Evolutionary conservation across 2,888 invertebrate genomes (phyloP).

Genomic region (Tenthredo mesomela): DNA sequence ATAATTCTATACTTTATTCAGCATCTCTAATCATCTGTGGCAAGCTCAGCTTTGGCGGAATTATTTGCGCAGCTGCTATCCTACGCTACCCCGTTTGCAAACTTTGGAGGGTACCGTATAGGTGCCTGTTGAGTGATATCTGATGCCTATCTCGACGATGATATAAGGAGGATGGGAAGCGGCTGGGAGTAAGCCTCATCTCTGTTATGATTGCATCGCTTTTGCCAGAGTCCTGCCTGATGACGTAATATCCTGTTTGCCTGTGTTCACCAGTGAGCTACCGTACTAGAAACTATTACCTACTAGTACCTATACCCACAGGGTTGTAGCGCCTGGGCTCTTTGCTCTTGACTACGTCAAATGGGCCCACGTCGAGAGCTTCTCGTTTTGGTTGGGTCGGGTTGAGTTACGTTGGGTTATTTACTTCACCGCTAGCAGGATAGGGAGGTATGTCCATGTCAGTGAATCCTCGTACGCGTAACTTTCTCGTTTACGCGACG

Average conservation of each 20-base stretch:
- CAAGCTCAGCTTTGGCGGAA: not conserved
- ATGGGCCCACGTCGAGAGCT: not conserved
- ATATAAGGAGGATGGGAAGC: not conserved
- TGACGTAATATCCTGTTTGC: conserved; percentile 50
- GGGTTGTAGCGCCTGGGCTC: not conserved
- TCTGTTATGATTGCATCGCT: conserved; percentile 48
- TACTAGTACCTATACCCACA: conserved; percentile 7
- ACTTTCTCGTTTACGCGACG: conserved; percentile 21
- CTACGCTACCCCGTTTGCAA: not conserved
- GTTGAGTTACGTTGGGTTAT: conserved; percentile 26
- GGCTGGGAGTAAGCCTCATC: conserved; percentile 7
- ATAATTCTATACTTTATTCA: not conserved
- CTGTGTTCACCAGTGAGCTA: conserved; percentile 19
- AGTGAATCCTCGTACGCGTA: conserved; percentile 13
- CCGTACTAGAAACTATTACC: conserved; percentile 40
- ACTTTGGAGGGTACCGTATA: not conserved
- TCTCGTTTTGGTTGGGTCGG: conserved; percentile 19
- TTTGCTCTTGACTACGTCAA: conserved; percentile 22
- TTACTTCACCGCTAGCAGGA: not conserved
- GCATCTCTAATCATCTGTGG: not conserved
- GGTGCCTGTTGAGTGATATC: not conserved
- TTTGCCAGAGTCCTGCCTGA: conserved; percentile 29
- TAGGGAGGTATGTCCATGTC: conserved; percentile 1
- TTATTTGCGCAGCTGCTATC: conserved; percentile 17
- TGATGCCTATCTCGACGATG: conserved; percentile 27